Percentiles rank a stretch among this genome's conserved stretches.
These are phyloP conservation scores for Pseudochirops cupreus DNA, from an alignment of 2,797 vertebrate genomes.

Conservation along the genomic window DNA sequence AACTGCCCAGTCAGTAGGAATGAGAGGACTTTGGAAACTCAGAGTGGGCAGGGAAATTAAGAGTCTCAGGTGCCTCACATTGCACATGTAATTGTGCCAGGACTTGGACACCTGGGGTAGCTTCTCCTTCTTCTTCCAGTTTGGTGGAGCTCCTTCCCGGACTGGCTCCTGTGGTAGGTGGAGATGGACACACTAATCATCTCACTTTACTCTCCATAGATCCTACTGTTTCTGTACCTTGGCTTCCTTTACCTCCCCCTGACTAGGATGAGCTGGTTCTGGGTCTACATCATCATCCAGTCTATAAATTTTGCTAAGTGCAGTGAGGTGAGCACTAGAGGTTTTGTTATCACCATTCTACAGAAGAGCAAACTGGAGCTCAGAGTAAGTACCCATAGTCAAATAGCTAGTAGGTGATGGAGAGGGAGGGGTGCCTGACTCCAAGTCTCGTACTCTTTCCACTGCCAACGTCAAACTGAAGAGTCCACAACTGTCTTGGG, in stretches of 20 bases:
- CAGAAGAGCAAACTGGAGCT: conserved; percentile 20
- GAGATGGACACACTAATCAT: conserved; percentile 8
- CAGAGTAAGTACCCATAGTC: neutral
- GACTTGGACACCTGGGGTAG: conserved; percentile 89
- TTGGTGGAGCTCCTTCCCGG: conserved; percentile 88
- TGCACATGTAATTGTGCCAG: conserved; percentile 91
- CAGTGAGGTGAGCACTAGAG: neutral
- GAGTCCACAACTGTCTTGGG: neutral
- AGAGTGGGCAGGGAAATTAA: accelerated
- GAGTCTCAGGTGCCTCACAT: conserved; percentile 80
- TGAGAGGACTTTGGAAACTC: neutral
- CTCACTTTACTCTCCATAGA: neutral
- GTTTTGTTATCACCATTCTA: neutral
- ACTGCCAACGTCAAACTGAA: neutral
- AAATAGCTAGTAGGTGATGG: neutral
- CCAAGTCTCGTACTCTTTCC: neutral
- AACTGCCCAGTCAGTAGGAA: neutral
- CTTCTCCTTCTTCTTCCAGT: conserved; percentile 91
- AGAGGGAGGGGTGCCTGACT: neutral
- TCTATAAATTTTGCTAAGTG: neutral
- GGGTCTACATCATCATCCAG: neutral
- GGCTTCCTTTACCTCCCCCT: neutral
- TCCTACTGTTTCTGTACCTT: neutral
- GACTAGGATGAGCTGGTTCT: neutral
- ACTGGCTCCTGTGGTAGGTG: conserved; percentile 85